These are phyloP conservation scores for Coecobrya sp. DNA, from an alignment of 2,888 invertebrate genomes.

Conservation along the genomic window DNA sequence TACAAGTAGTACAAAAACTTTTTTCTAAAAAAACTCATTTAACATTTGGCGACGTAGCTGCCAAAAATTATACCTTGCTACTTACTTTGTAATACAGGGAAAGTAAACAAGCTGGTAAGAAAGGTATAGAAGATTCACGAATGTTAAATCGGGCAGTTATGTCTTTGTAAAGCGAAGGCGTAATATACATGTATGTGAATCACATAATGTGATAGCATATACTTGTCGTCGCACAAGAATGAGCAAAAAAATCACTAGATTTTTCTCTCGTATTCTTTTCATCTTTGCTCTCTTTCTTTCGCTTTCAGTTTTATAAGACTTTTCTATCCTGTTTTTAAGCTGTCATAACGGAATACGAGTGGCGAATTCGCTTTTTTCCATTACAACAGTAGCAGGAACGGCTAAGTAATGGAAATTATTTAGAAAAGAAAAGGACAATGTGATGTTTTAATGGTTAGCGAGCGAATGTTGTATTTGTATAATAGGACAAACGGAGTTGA, in stretches of 20 bases:
- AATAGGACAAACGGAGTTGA: not conserved
- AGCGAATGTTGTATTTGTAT: slow-evolving; percentile 4
- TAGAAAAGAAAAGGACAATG: slow-evolving; percentile 32
- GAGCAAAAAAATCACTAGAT: not conserved
- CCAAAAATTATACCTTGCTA: slow-evolving; percentile 55
- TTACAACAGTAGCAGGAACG: slow-evolving; percentile 1
- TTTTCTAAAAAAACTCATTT: slow-evolving; percentile 29
- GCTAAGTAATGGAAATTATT: slow-evolving; percentile 55
- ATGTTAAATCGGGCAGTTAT: slow-evolving; percentile 50
- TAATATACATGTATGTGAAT: not conserved
- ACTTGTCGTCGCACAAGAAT: slow-evolving; percentile 4
- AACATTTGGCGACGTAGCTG: slow-evolving; percentile 56
- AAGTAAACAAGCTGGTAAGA: slow-evolving; percentile 66
- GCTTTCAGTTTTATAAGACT: slow-evolving; percentile 18
- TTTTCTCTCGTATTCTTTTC: not conserved
- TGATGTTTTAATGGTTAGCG: slow-evolving; percentile 41
- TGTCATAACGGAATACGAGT: slow-evolving; percentile 13
- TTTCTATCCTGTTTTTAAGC: slow-evolving; percentile 50
- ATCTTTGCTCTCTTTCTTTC: not conserved
- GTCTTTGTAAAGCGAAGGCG: slow-evolving; percentile 52
- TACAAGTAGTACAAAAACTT: not conserved
- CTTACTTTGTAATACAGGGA: not conserved
- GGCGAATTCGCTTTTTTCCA: slow-evolving; percentile 57
- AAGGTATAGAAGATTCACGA: slow-evolving; percentile 23
- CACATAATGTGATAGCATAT: not conserved